A percentile compares a stretch with the other conserved stretches of the same genome.
phyloP scores from a whole-genome alignment of 2,797 vertebrate genomes.

The Pogoniulus pusillus region DNA sequence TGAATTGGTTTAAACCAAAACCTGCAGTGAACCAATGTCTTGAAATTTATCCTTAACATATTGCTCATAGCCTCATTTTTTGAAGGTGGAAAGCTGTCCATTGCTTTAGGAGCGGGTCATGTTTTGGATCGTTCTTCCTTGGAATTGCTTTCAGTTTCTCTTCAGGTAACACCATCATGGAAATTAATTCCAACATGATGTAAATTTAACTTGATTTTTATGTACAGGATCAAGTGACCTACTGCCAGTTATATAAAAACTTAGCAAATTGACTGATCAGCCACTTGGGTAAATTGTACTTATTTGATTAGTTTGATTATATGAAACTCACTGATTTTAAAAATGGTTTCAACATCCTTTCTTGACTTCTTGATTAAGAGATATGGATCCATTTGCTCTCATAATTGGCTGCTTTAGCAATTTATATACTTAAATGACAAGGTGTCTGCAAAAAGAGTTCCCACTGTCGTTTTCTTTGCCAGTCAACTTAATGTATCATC shows the following conservation, averaged over 20 bases:
- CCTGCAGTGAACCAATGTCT: neutral
- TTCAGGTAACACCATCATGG: constrained; percentile 50
- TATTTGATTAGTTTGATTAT: neutral
- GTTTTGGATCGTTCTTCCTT: neutral
- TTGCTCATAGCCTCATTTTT: neutral
- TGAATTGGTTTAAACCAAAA: neutral
- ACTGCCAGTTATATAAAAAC: neutral
- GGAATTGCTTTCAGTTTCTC: neutral
- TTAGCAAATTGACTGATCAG: neutral
- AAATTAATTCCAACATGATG: neutral
- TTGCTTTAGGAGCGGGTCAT: constrained; percentile 55
- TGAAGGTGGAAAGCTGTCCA: constrained; percentile 70
- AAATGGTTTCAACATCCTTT: neutral
- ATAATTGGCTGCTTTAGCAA: neutral
- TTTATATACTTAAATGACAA: neutral
- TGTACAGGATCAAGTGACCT: neutral
- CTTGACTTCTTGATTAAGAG: neutral
- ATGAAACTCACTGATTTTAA: neutral
- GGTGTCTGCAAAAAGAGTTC: neutral
- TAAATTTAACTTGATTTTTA: neutral
- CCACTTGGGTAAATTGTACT: neutral
- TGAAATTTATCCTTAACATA: neutral
- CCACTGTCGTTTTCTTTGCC: neutral
- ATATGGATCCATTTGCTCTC: neutral
- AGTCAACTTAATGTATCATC: neutral